Conservation (phyloP, 2,797 vertebrate genomes). For the Fringilla coelebs region DNA sequence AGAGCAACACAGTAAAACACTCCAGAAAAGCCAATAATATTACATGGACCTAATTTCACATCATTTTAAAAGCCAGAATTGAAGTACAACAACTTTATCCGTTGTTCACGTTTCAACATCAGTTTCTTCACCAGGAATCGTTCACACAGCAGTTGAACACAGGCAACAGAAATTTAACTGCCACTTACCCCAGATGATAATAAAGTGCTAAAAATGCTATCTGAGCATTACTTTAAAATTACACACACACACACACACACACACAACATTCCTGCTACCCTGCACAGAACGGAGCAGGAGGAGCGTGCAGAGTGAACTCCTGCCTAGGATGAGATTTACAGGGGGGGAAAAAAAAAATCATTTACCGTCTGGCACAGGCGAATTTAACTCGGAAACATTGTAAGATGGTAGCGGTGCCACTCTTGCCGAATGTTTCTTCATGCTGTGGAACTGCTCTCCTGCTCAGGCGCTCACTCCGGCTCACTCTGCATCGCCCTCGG, state of each 20-base stretch:
- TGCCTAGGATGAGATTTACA: background rate
- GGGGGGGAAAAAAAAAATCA: background rate
- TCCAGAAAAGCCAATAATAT: background rate
- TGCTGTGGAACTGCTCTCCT: constrained; percentile 19
- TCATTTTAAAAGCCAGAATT: background rate
- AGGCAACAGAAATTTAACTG: background rate
- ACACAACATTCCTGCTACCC: background rate
- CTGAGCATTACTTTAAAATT: background rate
- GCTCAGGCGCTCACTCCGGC: background rate
- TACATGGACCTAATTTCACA: background rate
- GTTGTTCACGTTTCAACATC: background rate
- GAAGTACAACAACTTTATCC: constrained; percentile 1
- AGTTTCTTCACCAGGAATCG: background rate
- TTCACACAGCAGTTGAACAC: background rate
- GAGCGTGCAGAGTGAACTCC: background rate
- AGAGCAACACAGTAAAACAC: background rate
- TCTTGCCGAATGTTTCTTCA: constrained; percentile 66
- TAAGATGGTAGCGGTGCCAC: constrained; percentile 47
- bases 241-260: background rate
- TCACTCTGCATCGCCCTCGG: constrained; percentile 38
- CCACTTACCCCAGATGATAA: background rate
- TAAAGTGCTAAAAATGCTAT: background rate
- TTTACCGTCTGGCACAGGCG: constrained; percentile 39
- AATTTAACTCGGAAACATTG: constrained; percentile 36
- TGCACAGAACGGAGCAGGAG: background rate